A percentile compares a stretch with the other conserved stretches of the same genome.
Conservation (phyloP, 1,140 invertebrate genomes). For the Babylonia areolata region DNA sequence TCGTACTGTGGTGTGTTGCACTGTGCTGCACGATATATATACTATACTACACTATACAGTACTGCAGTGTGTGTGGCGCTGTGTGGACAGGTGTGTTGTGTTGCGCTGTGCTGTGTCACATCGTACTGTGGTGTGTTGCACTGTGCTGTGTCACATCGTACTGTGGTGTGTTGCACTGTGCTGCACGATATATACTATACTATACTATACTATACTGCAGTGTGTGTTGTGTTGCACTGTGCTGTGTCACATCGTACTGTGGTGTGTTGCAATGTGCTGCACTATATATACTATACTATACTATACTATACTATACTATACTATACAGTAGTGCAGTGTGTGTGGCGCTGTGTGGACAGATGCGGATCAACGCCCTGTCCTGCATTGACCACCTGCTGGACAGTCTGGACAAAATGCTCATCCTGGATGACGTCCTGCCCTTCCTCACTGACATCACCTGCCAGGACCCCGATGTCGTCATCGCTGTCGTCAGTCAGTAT, state of each 20-base stretch:
- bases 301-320: no score
- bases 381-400: conserved; percentile 74
- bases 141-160: background rate
- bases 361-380: conserved; percentile 71
- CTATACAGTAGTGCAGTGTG: no score
- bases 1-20: background rate
- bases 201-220: background rate
- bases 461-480: conserved; percentile 84
- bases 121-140: background rate
- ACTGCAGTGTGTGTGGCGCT: background rate
- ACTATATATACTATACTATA: background rate
- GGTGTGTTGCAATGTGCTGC: background rate
- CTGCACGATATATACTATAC: no score
- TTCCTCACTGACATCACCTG: conserved; percentile 89
- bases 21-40: background rate
- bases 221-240: background rate
- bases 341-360: conserved; percentile 48
- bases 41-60: background rate
- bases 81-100: background rate
- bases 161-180: background rate
- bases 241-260: background rate
- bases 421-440: conserved; percentile 94
- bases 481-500: conserved; percentile 76
- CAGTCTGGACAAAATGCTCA: conserved; percentile 89
- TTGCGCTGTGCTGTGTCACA: no score